Percentiles rank a stretch among this genome's conserved stretches.
Evolutionary conservation across 2,888 invertebrate genomes (phyloP).

Genomic region (Lasius platythorax): DNA sequence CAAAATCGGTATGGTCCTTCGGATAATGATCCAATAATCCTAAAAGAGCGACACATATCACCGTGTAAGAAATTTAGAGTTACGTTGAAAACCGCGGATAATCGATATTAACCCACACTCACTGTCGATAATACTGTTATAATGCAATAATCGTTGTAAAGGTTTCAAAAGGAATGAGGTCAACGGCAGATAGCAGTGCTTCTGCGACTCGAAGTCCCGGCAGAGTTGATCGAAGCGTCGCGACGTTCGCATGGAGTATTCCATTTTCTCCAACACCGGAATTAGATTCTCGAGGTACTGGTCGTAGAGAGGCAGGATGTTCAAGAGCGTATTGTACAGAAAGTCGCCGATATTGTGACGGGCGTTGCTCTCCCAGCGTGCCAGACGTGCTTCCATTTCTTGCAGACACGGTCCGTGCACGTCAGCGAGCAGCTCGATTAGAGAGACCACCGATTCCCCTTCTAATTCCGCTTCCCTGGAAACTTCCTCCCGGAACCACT

Average conservation of each 20-base stretch:
- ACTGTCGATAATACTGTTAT: conserved; percentile 92
- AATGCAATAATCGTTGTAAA: conserved; percentile 94
- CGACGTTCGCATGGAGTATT: conserved; percentile 91
- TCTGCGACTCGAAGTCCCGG: conserved; percentile 93
- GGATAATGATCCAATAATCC: conserved; percentile 91
- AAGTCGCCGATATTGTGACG: conserved; percentile 92
- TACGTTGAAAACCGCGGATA: background rate
- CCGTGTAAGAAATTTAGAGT: background rate
- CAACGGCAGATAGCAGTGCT: conserved; percentile 95
- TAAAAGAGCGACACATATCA: conserved; percentile 79
- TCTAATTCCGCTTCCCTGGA: conserved; percentile 88
- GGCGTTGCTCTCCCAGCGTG: conserved; percentile 90
- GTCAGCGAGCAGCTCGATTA: conserved; percentile 92
- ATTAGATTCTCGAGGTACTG: conserved; percentile 92
- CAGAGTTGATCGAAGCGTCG: conserved; percentile 90
- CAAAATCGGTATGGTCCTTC: conserved; percentile 90
- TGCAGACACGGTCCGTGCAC: conserved; percentile 93
- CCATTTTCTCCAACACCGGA: conserved; percentile 92
- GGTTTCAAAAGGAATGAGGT: conserved; percentile 94
- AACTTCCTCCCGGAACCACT: conserved; percentile 92
- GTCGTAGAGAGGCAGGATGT: conserved; percentile 90
- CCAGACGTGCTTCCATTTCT: conserved; percentile 92
- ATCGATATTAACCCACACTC: conserved; percentile 82
- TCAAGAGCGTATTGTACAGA: conserved; percentile 89
- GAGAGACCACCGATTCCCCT: conserved; percentile 88